These are phyloP conservation scores for Charanyca ferruginea DNA, from an alignment of 2,888 invertebrate genomes.

Conservation along the genomic window DNA sequence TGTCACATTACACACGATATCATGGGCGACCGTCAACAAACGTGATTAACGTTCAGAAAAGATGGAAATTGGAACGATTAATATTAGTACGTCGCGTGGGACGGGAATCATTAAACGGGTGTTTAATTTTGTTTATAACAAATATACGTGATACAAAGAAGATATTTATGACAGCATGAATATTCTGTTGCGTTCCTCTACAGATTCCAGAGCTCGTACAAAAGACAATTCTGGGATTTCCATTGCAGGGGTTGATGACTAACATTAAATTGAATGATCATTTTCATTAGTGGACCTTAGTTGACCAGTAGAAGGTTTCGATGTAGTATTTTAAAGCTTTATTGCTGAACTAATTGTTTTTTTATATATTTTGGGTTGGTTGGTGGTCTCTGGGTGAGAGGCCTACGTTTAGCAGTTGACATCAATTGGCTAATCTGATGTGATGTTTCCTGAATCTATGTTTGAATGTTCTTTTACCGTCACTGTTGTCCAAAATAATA, in stretches of 20 bases:
- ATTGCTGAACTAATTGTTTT: neutral
- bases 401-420: too few relatives aligned
- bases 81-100: conserved; percentile 44
- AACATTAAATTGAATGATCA: neutral
- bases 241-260: neutral
- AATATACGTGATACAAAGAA: conserved; percentile 1
- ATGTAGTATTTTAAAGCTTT: neutral
- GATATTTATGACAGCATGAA: neutral
- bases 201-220: neutral
- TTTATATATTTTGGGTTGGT: too few relatives aligned
- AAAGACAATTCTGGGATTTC: neutral
- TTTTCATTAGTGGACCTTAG: neutral
- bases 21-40: conserved; percentile 51
- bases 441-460: too few relatives aligned
- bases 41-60: conserved; percentile 62
- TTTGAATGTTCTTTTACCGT: too few relatives aligned
- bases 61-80: conserved; percentile 59
- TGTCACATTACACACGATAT: conserved; percentile 40
- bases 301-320: neutral
- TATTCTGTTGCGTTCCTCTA: neutral
- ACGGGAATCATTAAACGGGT: conserved; percentile 15
- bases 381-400: too few relatives aligned
- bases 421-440: too few relatives aligned
- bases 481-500: too few relatives aligned
- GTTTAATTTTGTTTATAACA: conserved; percentile 28